Evolutionary conservation across 2,888 invertebrate species (phyloP), one percentile per base, ranked within the genome.

Genomic region (Neria commutata): DNA sequence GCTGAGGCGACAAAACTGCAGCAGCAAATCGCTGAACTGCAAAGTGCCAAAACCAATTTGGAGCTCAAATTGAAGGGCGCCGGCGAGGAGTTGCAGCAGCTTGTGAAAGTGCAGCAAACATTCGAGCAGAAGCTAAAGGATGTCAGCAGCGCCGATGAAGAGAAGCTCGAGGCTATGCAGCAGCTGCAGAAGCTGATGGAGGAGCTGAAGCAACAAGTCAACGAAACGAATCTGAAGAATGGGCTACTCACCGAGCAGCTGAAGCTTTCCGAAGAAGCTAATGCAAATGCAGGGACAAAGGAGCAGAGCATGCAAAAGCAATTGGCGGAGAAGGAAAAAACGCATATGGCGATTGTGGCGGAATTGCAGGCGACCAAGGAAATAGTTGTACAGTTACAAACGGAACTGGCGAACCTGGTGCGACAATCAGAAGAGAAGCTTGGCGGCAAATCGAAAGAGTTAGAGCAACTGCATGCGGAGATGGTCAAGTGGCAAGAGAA

Each of bases 181-280:
- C 48, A 57, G 37, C 49, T 79, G 85, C 19, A 87, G 85, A 75
- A 83, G 83, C 60, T 86, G 84, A 83, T 77, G 83, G 60, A 78
- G 83, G 72, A 77, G 37, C 69, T 65, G 34, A 56, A 67, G 5
- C 40, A 63, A 2, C 68, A 71, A 42, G 69, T 70, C n/a, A 51
- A 29, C 58, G 70, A 76, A 58, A 60, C 68, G 6, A 76, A 69
- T 48, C 54, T 56, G 8, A 69, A 69, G 55, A 71, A 81, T 19
- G 49, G 46, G 1, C 57, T 68, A 34, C 52, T 71, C 69, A 81
- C 68, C 75, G 78, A 58, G 71, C 81, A 60, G 4, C 48, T 58
- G 8, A 55, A 60, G 16, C 42, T 51, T n/a, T 37, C 62, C 6
- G 50, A 26, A 2, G 49, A 26, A 23, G 50, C 57, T 10, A 55